Percentiles rank a stretch among this genome's conserved stretches.
phyloP scores from a whole-genome alignment of 2,888 invertebrate genomes.

The Cerceris rybyensis region DNA sequence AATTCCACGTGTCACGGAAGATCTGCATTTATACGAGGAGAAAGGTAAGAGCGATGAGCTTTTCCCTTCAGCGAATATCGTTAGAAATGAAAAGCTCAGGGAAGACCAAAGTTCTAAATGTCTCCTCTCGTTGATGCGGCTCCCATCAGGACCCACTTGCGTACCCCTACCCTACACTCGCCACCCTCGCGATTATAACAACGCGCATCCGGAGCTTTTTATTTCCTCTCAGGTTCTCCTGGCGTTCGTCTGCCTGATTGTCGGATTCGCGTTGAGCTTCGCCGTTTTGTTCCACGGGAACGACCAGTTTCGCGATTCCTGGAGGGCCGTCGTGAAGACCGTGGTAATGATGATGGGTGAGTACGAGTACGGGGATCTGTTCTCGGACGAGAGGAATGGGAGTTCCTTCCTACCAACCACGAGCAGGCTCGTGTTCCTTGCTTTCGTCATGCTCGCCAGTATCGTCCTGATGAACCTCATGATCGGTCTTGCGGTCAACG shows the following conservation, averaged over 20 bases:
- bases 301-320: conserved; percentile 76
- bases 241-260: conserved; percentile 83
- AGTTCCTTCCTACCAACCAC: conserved; percentile 69
- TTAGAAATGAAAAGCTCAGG: conserved; percentile 54
- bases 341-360: conserved; percentile 85
- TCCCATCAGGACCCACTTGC: conserved; percentile 55
- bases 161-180: conserved; percentile 34
- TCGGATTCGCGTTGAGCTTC: conserved; percentile 84
- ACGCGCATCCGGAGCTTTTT: conserved; percentile 68
- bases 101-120: conserved; percentile 44
- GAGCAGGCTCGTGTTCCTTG: conserved; percentile 82
- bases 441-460: conserved; percentile 83
- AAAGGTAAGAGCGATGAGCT: conserved; percentile 31
- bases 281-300: conserved; percentile 82
- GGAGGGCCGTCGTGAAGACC: conserved; percentile 81
- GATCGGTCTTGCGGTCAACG: conserved; percentile 84
- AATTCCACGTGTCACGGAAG: conserved; percentile 35
- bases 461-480: conserved; percentile 84
- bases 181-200: conserved; percentile 63
- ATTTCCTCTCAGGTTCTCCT: conserved; percentile 81
- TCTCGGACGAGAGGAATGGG: conserved; percentile 62
- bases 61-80: conserved; percentile 52
- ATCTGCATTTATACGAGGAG: conserved; percentile 40
- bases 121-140: conserved; percentile 41
- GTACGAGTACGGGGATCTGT: conserved; percentile 82